Evolutionary conservation across 2,888 invertebrate species (phyloP), one percentile per base, ranked within the genome.

Genomic region (Elmis aenea): DNA sequence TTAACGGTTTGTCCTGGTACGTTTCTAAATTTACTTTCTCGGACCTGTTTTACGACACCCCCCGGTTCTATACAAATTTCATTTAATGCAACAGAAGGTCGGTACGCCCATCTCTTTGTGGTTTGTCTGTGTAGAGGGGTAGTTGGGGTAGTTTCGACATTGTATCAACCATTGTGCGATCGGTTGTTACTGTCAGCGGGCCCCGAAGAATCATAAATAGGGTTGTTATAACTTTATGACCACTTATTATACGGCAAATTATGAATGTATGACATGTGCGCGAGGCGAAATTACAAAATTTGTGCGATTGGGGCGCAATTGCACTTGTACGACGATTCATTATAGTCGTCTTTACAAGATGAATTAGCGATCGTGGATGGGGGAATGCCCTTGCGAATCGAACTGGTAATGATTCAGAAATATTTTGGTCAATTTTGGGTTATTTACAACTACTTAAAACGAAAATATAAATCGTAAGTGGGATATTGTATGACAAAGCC

Each of bases 221-320:
- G 41, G 41, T 39, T 41, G 44, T 46, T 46, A 46, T 44, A 37
- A 41, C 38, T 46, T 46, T 41, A 38, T 36, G 41, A 44, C 32
- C 33, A 26, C 38, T 38, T 41, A 46, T 44, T 42, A 46, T 41
- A 33, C 33, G 39, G 44, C 43, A 32, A 46, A 46, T 46, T 46
- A 46, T 37, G 41, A 44, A 33, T 34, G 24, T 10, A 38, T 32
- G 36, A 44, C 44, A 44, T 44, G 44, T 44, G 44, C 39, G 42
- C 37, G 25, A 9, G 5, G 26, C 15, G 18, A 33, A 42, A 42
- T 42, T 42, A 38, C 38, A 31, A 42, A 42, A 42, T 42, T 42
- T 38, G 33, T 15, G 26, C 23, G 10, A 26, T 13, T 32, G n/a
- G 32, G 24, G 18, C 21, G 13, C n/a, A n/a, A n/a, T n/a, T n/a